Evolutionary conservation across 2,797 vertebrate species (phyloP).

Genomic region (Cyprinodon diabolis): DNA sequence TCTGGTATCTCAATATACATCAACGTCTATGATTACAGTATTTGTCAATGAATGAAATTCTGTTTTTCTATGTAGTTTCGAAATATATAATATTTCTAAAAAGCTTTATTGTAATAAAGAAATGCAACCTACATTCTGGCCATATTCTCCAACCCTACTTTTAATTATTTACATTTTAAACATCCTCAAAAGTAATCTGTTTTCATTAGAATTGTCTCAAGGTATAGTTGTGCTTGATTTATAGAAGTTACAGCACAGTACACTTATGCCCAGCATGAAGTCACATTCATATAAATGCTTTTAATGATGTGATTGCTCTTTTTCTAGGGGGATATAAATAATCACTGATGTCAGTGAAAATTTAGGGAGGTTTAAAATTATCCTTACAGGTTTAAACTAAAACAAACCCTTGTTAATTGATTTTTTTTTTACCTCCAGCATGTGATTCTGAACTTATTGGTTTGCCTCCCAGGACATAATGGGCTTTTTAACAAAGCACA

Average conservation of each 20-base stretch:
- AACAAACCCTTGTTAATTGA: not conserved
- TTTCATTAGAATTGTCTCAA: not conserved
- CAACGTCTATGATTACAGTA: too few species aligned
- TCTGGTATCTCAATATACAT: too few species aligned
- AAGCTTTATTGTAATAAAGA: too few species aligned
- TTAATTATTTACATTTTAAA: not conserved
- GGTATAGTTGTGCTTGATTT: not conserved
- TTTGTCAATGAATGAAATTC: too few species aligned
- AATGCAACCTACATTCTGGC: too few species aligned
- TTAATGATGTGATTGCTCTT: not conserved
- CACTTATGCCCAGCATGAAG: not conserved
- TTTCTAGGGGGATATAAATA: not conserved
- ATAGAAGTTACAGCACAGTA: not conserved
- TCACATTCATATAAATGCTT: not conserved
- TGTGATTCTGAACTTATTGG: not conserved
- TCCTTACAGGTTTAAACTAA: not conserved
- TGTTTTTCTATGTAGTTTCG: too few species aligned
- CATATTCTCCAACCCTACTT: too few species aligned
- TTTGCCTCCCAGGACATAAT: not conserved
- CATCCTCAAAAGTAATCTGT: not conserved
- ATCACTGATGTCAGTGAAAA: not conserved
- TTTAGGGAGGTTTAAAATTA: not conserved
- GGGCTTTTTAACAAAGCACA: not conserved
- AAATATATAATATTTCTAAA: too few species aligned
- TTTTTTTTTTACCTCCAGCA: slow-evolving; percentile 1